Evolutionary conservation across 2,888 invertebrate species (phyloP), one percentile per base, ranked within the genome.

Genomic region (Andricus curvator): DNA sequence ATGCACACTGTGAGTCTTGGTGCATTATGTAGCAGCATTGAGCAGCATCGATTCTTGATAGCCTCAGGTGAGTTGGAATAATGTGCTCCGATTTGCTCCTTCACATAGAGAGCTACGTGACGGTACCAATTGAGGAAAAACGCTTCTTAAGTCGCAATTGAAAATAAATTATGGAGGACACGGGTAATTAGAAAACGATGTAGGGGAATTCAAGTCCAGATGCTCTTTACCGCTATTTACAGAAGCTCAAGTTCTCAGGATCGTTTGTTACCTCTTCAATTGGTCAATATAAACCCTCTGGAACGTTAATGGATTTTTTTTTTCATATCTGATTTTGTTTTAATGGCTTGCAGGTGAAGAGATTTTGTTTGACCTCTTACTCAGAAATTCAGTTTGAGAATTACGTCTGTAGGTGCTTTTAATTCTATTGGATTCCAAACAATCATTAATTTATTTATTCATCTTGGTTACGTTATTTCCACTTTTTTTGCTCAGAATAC

Each of bases 31-130:
- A 56, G 68, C 29, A 56, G 51, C 51, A n/a, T n/a, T 56, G n/a
- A 56, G 56, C 33, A 74, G 51, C 20, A 29, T 56, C 33, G 74
- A 74, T 74, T 74, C 74, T 56, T 74, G 51, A 74, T 74, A 74
- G 74, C 51, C 74, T 74, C 74, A 25, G 48, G 33, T 33, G n/a
- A 56, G 2, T 33, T 48, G n/a, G 51, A 74, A 74, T 74, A 74
- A 56, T 74, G 74, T 74, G 56, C 74, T 56, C 74, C 51, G 74
- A 74, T 74, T 74, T 51, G 48, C 33, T 51, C 25, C 33, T 74
- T 11, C 51, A 13, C 29, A 74, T 25, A 51, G 20, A 33, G 25
- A 25, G 62, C 22, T 25, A 62, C 25, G 25, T 62, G 62, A 20
- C 48, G 56, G n/a, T 56, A 56, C 51, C 25, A 20, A 4, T 51